Evolutionary conservation across 2,797 vertebrate genomes (phyloP).

Genomic region (Arrhamphus sclerolepis): DNA sequence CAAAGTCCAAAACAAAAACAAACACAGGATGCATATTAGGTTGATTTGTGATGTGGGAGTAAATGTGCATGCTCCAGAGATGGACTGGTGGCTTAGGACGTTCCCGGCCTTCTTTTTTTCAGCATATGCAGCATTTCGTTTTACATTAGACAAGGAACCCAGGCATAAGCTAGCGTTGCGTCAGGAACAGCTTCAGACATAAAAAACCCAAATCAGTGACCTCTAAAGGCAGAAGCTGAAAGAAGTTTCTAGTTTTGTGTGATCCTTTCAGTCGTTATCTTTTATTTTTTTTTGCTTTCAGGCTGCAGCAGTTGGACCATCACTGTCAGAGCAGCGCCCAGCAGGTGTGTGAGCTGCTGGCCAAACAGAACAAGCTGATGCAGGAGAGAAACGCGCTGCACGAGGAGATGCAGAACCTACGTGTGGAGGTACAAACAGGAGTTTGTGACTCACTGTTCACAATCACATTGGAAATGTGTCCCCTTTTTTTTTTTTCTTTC

Average conservation of each 20-base stretch:
- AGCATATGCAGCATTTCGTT: slow-evolving; percentile 73
- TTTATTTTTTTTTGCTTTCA: slow-evolving; percentile 71
- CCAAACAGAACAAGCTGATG: slow-evolving; percentile 90
- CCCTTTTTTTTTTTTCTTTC: no score
- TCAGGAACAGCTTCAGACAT: no score
- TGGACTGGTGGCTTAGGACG: no score
- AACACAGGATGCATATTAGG: no score
- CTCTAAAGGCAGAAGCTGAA: no score
- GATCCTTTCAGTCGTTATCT: slow-evolving; percentile 50
- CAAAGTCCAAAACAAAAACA: neutral
- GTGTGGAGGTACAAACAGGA: slow-evolving; percentile 44
- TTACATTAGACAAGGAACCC: slow-evolving; percentile 54
- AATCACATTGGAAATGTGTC: no score
- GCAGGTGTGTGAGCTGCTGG: slow-evolving; percentile 92
- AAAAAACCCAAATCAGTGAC: no score
- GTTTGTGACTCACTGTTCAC: no score
- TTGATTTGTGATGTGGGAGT: no score
- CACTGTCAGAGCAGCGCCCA: slow-evolving; percentile 91
- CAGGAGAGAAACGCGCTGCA: slow-evolving; percentile 86
- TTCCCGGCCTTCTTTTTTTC: slow-evolving; percentile 52
- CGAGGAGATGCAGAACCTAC: slow-evolving; percentile 83
- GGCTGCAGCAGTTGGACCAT: slow-evolving; percentile 92
- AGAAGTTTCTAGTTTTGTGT: neutral
- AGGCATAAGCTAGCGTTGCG: no score
- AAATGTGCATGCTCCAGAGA: no score